Conservation (phyloP, 2,888 invertebrate genomes). For the Cantharis nigra region DNA sequence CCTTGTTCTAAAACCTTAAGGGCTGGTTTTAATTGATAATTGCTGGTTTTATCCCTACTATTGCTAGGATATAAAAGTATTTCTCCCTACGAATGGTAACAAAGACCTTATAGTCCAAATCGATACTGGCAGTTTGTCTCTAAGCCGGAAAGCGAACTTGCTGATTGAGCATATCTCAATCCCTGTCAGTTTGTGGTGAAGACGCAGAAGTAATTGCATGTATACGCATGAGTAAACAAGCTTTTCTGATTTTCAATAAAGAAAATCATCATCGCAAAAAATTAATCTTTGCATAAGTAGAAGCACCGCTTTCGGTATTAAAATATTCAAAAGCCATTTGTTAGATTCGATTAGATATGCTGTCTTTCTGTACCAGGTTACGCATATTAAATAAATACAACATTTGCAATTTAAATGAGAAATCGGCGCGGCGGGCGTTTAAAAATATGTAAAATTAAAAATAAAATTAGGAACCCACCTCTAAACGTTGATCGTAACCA, state of each 20-base stretch:
- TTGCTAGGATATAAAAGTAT: background rate
- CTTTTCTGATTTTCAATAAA: background rate
- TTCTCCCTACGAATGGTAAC: background rate
- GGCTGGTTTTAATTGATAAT: background rate
- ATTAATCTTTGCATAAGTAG: background rate
- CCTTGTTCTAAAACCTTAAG: background rate
- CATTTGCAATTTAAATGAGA: background rate
- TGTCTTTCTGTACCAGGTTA: background rate
- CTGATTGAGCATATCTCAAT: background rate
- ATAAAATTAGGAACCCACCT: constrained; percentile 46
- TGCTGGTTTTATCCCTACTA: background rate
- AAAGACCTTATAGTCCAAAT: background rate
- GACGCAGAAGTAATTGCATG: background rate
- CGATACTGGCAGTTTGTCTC: background rate
- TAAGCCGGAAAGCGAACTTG: background rate
- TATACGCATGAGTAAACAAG: background rate
- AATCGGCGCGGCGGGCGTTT: background rate
- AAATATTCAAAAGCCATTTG: background rate
- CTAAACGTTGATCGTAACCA: constrained; percentile 72
- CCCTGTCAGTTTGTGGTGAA: background rate
- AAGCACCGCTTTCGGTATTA: background rate
- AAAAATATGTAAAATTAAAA: background rate
- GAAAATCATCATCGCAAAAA: background rate
- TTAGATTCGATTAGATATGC: background rate
- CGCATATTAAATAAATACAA: background rate